phyloP scores from a whole-genome alignment of 2,888 invertebrate species.

The Ganaspis brasiliensis region DNA sequence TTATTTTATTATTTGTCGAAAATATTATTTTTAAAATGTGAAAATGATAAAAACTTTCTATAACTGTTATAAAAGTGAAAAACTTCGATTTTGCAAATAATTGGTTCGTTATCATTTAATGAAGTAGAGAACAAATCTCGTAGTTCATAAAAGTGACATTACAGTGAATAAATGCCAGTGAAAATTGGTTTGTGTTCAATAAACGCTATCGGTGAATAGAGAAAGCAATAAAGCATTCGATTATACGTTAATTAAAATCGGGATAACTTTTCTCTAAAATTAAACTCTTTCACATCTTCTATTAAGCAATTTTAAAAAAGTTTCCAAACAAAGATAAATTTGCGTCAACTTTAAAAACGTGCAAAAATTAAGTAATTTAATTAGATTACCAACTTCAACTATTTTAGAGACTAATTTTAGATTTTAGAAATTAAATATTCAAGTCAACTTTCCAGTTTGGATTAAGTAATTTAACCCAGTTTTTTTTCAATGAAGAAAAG shows the following conservation, averaged over 20 bases:
- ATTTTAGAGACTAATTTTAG: too few species aligned
- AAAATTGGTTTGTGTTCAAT: constrained; percentile 27
- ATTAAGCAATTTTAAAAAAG: not conserved
- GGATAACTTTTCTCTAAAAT: not conserved
- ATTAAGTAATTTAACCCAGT: too few species aligned
- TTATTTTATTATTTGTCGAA: too few species aligned
- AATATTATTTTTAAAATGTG: too few species aligned
- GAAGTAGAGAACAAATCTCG: constrained; percentile 27
- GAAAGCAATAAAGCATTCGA: not conserved
- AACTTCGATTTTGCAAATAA: constrained; percentile 14
- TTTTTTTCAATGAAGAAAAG: too few species aligned
- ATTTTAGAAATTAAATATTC: too few species aligned
- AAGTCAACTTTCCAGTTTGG: too few species aligned
- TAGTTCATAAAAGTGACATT: not conserved
- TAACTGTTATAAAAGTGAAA: not conserved
- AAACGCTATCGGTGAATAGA: not conserved
- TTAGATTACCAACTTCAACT: too few species aligned
- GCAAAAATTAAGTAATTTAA: too few species aligned
- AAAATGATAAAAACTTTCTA: not conserved
- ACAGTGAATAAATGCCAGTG: not conserved
- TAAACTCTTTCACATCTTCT: not conserved
- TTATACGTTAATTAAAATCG: not conserved
- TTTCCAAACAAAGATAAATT: not conserved
- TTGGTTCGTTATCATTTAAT: constrained; percentile 4
- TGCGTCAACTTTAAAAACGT: not conserved